These are phyloP conservation scores for Lepilemur septentrionalis DNA, from an alignment of 2,797 vertebrate species.

Conservation along the genomic window DNA sequence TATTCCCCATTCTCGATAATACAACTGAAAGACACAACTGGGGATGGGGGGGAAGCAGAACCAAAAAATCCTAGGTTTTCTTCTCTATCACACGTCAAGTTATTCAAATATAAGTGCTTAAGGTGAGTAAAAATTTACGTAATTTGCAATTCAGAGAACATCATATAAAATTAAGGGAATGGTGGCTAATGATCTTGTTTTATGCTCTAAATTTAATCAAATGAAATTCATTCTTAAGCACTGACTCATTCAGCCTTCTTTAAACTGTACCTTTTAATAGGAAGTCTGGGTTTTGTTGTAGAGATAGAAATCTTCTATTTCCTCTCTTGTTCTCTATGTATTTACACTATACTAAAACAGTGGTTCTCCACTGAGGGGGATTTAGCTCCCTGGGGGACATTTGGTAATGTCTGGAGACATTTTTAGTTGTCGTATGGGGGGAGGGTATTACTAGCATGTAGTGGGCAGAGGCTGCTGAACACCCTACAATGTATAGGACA, in stretches of 20 bases:
- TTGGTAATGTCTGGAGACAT: not conserved
- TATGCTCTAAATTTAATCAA: conserved; percentile 28
- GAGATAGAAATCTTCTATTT: not conserved
- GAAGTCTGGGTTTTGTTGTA: not conserved
- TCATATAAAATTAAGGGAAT: not conserved
- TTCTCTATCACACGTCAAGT: not conserved
- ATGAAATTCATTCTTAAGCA: not conserved
- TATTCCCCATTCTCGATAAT: not conserved
- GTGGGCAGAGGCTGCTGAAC: not conserved
- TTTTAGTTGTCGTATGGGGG: not conserved
- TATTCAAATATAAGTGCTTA: conserved; percentile 6
- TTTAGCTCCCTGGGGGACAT: not conserved
- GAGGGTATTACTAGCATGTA: not conserved
- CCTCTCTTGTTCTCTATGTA: not conserved
- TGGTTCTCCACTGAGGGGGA: not conserved
- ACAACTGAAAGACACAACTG: not conserved
- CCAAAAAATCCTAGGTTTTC: not conserved
- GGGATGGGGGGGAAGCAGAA: not conserved
- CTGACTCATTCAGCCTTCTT: not conserved
- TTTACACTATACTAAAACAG: not conserved
- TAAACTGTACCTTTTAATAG: not conserved
- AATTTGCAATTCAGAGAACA: conserved; percentile 7
- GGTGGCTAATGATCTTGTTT: conserved; percentile 14
- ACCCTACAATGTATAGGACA: not conserved
- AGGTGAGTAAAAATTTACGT: not conserved